phyloP scores from a whole-genome alignment of 2,888 invertebrate genomes.

The Mimumesa dahlbomi region DNA sequence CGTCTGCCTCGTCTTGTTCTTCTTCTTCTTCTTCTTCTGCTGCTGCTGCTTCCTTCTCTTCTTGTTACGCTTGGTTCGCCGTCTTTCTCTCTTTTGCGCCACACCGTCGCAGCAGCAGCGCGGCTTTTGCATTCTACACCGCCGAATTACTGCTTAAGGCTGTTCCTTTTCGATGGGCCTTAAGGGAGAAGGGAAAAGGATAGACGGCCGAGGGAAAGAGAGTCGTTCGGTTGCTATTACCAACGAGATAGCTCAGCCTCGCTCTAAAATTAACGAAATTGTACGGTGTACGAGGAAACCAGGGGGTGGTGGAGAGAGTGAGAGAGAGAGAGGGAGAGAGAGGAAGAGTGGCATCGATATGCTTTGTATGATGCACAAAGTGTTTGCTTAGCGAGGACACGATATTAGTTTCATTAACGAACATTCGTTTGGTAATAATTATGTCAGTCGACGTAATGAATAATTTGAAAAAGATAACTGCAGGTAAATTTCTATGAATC shows the following conservation, averaged over 20 bases:
- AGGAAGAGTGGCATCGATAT: neutral
- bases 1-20: conserved; percentile 2
- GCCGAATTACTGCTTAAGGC: conserved; percentile 55
- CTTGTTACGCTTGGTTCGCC: conserved; percentile 36
- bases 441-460: too few species aligned
- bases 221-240: neutral
- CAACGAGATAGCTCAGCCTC: conserved; percentile 16
- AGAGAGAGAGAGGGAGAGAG: neutral
- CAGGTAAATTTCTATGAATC: too few species aligned
- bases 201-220: neutral
- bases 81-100: conserved; percentile 11
- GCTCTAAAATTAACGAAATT: conserved; percentile 46
- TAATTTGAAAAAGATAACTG: too few species aligned
- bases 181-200: neutral
- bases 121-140: conserved; percentile 56
- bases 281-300: neutral
- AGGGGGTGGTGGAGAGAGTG: neutral
- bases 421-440: too few species aligned
- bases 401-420: too few species aligned
- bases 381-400: too few species aligned
- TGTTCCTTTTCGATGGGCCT: conserved; percentile 28
- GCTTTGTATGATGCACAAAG: neutral
- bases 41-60: conserved; percentile 32
- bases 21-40: conserved; percentile 7
- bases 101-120: conserved; percentile 5